phyloP scores from a whole-genome alignment of 1,140 invertebrate species.

The Carposina sasakii region DNA sequence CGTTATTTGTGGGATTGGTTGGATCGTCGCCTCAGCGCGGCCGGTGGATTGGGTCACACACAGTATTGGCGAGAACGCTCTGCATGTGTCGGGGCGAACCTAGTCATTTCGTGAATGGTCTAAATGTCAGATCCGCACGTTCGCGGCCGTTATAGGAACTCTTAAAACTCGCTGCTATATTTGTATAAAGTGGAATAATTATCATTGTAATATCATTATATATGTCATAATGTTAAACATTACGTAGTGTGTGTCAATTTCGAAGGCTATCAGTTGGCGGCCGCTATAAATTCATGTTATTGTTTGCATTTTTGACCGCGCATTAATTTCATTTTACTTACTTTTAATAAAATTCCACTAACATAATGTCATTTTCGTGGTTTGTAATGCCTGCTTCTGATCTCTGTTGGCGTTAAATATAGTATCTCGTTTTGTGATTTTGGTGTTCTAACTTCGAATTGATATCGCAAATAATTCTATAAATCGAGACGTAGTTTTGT shows the following conservation, averaged over 20 bases:
- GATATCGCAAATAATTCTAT: too few species aligned
- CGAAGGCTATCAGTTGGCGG: constrained; percentile 61
- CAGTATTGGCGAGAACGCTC: constrained; percentile 43
- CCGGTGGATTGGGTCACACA: constrained; percentile 1
- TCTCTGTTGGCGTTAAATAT: too few species aligned
- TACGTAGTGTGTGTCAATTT: constrained; percentile 66
- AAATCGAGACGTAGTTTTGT: constrained; percentile 23
- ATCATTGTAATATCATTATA: constrained; percentile 69
- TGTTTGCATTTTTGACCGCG: too few species aligned
- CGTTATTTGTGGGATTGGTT: constrained; percentile 1
- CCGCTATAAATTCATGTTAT: too few species aligned
- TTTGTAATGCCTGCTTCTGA: too few species aligned
- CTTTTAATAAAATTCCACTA: too few species aligned
- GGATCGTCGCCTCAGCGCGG: neutral
- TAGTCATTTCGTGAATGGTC: constrained; percentile 74
- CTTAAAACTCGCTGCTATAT: constrained; percentile 75
- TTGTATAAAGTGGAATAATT: constrained; percentile 73
- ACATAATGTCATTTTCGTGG: too few species aligned
- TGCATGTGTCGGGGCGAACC: constrained; percentile 52
- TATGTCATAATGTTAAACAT: constrained; percentile 69
- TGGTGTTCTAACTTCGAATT: too few species aligned
- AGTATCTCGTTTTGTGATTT: too few species aligned
- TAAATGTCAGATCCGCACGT: constrained; percentile 62
- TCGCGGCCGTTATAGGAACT: constrained; percentile 73
- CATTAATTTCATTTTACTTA: too few species aligned